Base-by-base conservation (phyloP, 2,888 invertebrate genomes). In the Abscondita cerata region DNA sequence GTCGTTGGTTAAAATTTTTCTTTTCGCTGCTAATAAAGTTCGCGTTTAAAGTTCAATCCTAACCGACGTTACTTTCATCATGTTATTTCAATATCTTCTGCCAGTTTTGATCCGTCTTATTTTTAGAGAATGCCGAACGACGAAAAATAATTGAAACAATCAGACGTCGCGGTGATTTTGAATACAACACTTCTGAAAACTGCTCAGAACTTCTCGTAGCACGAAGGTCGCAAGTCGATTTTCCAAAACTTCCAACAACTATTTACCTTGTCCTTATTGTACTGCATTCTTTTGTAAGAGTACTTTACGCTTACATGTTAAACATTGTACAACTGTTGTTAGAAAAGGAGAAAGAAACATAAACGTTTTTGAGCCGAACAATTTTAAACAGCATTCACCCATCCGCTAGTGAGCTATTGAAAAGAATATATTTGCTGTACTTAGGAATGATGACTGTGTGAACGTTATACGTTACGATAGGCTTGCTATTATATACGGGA, bases 111-210 rank as follows among this genome's bases (percentile, higher is more conserved):
- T 25, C 6, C 6, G 25, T 25, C 25, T 36, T 36, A 6, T n/a
- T 36, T 36, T 6, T 11, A 36, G 36, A 36, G 11, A 36, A 36
- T 36, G 5, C 36, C n/a, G 41, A 41, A n/a, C 41, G 41, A 41
- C 1, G 41, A 41, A 36, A 36, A 9, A 36, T 41, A 41, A 41
- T 41, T 13, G 41, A 41, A 41, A 41, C 41, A 13, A 41, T 41
- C 15, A 12, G 41, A 13, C n/a, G 8, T 4, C n/a, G 15, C 1
- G 41, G 41, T 2, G 41, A 41, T 15, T 41, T 15, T 41, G 6
- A 13, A 2, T 16, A 41, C 15, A 41, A 41, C 15, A 41, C 41
- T 13, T 8, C 41, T 6, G 16, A 4, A 41, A 13, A 41, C n/a
- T 16, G 15, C 15, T 12, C 13, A 15, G n/a, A 41, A 41, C 15